A percentile compares a stretch with the other conserved stretches of the same genome.
Conservation (phyloP, 2,113 vertebrate species). For the Carlito syrichta region DNA sequence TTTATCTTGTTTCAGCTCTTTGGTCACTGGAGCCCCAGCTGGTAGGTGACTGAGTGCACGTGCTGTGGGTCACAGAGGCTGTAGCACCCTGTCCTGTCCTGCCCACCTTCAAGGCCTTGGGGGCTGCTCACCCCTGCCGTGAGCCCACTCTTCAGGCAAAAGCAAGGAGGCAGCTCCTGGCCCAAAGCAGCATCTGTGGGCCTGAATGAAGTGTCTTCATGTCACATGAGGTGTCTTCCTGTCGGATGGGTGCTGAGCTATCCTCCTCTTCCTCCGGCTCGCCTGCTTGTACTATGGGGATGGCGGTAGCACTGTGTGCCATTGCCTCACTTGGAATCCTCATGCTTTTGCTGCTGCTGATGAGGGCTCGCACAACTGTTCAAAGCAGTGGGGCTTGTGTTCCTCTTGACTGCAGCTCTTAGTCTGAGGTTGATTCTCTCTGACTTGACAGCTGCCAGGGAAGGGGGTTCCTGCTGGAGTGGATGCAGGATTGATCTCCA, state of each 20-base stretch:
- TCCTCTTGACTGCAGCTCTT: background rate
- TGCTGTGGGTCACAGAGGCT: background rate
- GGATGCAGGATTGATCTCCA: background rate
- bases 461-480: background rate
- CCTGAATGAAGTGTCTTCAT: too few species aligned
- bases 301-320: background rate
- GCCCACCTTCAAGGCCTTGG: background rate
- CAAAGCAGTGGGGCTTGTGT: background rate
- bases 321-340: background rate
- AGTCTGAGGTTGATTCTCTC: background rate
- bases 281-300: background rate
- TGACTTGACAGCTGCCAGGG: background rate
- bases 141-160: background rate
- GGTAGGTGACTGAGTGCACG: background rate
- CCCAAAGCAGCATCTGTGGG: background rate
- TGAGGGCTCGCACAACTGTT: background rate
- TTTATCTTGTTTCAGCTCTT: background rate
- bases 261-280: background rate
- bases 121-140: background rate
- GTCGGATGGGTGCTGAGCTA: background rate
- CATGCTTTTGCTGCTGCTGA: background rate
- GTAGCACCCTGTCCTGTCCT: background rate
- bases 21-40: too few species aligned
- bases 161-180: background rate
- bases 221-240: accelerated